These are phyloP conservation scores for Eristalis arbustorum DNA, from an alignment of 2,888 invertebrate genomes.

Conservation along the genomic window DNA sequence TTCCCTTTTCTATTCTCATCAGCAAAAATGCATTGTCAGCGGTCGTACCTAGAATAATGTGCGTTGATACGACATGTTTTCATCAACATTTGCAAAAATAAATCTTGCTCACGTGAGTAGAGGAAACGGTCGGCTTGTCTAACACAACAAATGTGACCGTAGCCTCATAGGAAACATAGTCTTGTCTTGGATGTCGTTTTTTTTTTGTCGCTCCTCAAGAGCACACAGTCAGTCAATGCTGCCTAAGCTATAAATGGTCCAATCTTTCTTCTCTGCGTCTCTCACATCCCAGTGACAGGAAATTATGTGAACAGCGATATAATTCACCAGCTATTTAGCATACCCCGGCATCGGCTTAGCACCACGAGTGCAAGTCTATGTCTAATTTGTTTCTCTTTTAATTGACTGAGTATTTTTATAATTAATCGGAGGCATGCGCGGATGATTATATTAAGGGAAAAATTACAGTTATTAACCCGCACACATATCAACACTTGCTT, in stretches of 20 bases:
- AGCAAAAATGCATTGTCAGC: background rate
- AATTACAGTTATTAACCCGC: slow-evolving; percentile 48
- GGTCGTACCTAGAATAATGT: background rate
- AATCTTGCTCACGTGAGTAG: background rate
- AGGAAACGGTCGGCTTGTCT: background rate
- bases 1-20: background rate
- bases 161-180: background rate
- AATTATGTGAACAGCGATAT: too few relatives aligned
- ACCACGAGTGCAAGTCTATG: background rate
- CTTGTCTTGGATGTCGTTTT: background rate
- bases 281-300: too few relatives aligned
- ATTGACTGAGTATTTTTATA: slow-evolving; percentile 51
- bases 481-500: background rate
- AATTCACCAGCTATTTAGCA: slow-evolving; percentile 46
- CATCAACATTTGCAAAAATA: background rate
- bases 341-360: background rate
- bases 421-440: slow-evolving; percentile 49
- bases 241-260: too few relatives aligned
- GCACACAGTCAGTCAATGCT: too few relatives aligned
- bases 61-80: background rate
- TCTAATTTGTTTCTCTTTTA: slow-evolving; percentile 11
- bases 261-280: too few relatives aligned
- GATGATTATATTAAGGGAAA: slow-evolving; percentile 15
- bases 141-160: background rate
- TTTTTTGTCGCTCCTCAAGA: too few relatives aligned